phyloP scores from a whole-genome alignment of 37 sponge, comb jelly and placozoan genomes.

The Halichondria panicea region DNA sequence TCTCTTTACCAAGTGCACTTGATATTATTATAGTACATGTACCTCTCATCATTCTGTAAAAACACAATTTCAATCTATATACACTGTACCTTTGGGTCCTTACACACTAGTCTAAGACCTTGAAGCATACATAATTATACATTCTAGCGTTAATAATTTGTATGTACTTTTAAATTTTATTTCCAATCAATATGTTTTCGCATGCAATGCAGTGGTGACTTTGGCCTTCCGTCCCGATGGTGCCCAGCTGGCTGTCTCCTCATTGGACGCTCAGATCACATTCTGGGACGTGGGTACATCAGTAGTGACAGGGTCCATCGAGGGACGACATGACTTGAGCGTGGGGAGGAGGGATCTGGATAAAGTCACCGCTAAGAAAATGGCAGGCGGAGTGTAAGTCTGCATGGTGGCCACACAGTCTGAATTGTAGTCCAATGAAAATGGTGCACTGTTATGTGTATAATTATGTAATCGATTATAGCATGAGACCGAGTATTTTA shows the following conservation, averaged over 20 bases:
- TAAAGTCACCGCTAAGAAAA: constrained; percentile 77
- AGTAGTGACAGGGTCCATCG: constrained; percentile 79
- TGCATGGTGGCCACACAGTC: too few species aligned
- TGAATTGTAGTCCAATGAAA: too few species aligned
- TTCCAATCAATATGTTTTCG: too few species aligned
- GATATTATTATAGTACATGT: too few species aligned
- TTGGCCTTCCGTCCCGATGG: constrained; percentile 78
- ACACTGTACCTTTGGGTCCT: too few species aligned
- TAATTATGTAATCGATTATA: not conserved
- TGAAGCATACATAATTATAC: too few species aligned
- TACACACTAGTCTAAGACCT: too few species aligned
- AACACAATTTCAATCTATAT: too few species aligned
- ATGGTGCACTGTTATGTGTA: not conserved
- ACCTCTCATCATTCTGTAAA: too few species aligned
- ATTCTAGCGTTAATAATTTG: too few species aligned
- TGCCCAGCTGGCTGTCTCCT: constrained; percentile 81
- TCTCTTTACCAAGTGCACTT: too few species aligned
- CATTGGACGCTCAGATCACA: constrained; percentile 85
- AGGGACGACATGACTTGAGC: constrained; percentile 82
- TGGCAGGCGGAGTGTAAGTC: constrained; percentile 61
- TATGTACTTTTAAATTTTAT: too few species aligned
- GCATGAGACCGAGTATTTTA: not conserved
- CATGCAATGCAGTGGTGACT: constrained; percentile 60
- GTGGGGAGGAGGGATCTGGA: constrained; percentile 82
- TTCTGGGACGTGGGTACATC: constrained; percentile 73